Conservation (phyloP, 2,888 invertebrate species). For the Torymus auratus region DNA sequence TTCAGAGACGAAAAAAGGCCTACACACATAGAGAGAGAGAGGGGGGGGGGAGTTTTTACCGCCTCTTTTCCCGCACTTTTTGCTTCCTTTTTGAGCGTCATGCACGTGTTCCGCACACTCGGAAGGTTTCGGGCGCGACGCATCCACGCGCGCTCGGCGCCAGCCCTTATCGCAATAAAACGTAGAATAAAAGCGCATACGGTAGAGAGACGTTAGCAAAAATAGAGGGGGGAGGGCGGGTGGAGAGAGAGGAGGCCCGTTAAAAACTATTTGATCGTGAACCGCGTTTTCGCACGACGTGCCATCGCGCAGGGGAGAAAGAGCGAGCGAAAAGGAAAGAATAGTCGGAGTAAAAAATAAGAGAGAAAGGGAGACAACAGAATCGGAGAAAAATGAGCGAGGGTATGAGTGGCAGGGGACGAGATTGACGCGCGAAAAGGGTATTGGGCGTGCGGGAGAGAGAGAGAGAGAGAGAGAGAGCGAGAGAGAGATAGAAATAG, state of each 20-base stretch:
- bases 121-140: slow-evolving; percentile 29
- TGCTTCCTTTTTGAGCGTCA: neutral
- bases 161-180: slow-evolving; percentile 40
- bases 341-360: slow-evolving; percentile 1
- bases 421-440: slow-evolving; percentile 28
- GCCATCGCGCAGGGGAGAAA: slow-evolving; percentile 53
- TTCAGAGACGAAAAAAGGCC: slow-evolving; percentile 14
- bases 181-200: slow-evolving; percentile 31
- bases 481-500: slow-evolving; percentile 57
- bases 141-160: slow-evolving; percentile 32
- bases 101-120: neutral
- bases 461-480: slow-evolving; percentile 49
- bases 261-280: slow-evolving; percentile 73
- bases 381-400: neutral
- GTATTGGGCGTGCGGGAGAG: neutral
- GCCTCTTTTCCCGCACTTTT: slow-evolving; percentile 14
- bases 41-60: neutral
- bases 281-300: slow-evolving; percentile 47
- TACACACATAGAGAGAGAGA: neutral
- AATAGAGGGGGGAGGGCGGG: slow-evolving; percentile 51
- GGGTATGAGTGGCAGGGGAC: neutral
- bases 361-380: slow-evolving; percentile 20
- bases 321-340: slow-evolving; percentile 34
- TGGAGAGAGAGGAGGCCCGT: slow-evolving; percentile 46
- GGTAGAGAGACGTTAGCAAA: slow-evolving; percentile 34